Base-by-base conservation (phyloP, 2,888 invertebrate genomes). In the Rhyacophila evoluta region DNA sequence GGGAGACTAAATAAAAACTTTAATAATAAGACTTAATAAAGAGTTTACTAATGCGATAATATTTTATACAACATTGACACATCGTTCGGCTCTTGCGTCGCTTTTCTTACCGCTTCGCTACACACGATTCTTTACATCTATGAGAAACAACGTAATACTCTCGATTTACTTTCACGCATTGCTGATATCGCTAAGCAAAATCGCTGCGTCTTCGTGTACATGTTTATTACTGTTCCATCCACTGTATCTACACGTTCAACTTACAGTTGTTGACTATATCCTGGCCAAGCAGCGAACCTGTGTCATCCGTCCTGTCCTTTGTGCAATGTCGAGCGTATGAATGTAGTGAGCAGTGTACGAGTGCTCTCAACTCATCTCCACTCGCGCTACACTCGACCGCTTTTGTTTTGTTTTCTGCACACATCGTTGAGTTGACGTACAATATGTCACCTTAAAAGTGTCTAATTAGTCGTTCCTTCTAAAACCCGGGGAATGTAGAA, bases 361-460 rank as follows among this genome's bases (percentile, higher is more conserved):
- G 55, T 55, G 55, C 55, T 19, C 55, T 55, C 55, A 55, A 12
- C 55, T 55, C 41, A 6, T 19, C 55, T 19, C 55, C 55, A 19
- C 55, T 55, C 55, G 55, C 55, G 55, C 10, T 55, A 12, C 55
- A 55, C 12, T 55, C 12, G 55, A 55, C 12, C 55, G 55, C 19
- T 19, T 55, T 55, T 55, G 55, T 55, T 55, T 55, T 55, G 55
- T 55, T 55, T 55, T 55, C 25, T 55, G 55, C 55, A 55, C 55
- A 55, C 55, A 55, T 55, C 55, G 55, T 55, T 55, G 55, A 55
- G 55, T 55, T 55, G 55, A 19, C 55, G 55, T 55, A 41, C 25
- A 12, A 33, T 33, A 33, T 33, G 29, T 33, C 29, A 33, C 29
- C 4, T 4, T 4, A 33, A 33, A 33, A 4, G 29, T 33, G 2